Evolutionary conservation across 2,797 vertebrate genomes (phyloP).

Genomic region (Tympanoctomys barrerae): DNA sequence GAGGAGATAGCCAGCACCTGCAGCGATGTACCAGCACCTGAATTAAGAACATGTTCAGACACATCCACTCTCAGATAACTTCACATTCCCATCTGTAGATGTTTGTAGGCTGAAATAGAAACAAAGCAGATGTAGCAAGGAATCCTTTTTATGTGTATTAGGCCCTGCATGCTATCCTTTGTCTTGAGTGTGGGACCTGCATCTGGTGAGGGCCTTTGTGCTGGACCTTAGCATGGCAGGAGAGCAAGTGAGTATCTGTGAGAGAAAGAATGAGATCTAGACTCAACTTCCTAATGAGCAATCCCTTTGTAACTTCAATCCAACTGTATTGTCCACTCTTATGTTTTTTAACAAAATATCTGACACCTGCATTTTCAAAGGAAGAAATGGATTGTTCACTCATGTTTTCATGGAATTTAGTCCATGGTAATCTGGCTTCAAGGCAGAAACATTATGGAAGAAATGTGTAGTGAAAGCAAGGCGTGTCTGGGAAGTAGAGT

Average conservation of each 20-base stretch:
- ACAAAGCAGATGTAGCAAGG: background rate
- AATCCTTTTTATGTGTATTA: background rate
- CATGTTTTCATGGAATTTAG: background rate
- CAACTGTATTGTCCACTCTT: background rate
- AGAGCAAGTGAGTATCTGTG: background rate
- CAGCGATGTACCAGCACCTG: accelerated
- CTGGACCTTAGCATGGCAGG: no score
- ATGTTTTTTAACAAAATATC: background rate
- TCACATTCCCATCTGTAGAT: background rate
- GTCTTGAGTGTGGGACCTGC: background rate
- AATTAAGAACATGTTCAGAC: background rate
- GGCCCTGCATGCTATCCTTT: background rate
- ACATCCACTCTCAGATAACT: background rate
- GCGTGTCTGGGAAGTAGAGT: background rate
- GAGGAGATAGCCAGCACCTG: background rate
- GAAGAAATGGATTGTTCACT: background rate
- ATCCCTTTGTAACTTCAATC: background rate
- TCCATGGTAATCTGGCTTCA: background rate
- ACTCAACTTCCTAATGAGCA: background rate
- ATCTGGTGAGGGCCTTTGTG: background rate
- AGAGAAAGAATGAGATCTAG: background rate
- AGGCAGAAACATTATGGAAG: background rate
- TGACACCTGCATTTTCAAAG: background rate
- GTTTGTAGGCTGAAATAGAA: background rate
- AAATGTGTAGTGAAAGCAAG: background rate